Base-by-base conservation (phyloP, 2,888 invertebrate genomes). In the Zonitis immaculata region DNA sequence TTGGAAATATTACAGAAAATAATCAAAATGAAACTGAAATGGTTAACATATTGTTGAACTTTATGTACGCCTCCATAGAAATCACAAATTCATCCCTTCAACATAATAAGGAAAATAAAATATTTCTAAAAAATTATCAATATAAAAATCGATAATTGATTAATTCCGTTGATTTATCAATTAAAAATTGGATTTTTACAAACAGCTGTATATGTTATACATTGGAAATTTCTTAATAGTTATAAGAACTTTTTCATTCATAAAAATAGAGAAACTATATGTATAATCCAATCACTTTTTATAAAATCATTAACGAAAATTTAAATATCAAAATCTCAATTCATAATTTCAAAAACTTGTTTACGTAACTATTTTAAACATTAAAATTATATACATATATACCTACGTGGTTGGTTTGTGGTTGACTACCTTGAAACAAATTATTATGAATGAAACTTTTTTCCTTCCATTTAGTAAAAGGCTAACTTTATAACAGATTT, bases 351-450 rank as follows among this genome's bases (percentile, higher is more conserved):
- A 35, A 35, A 8, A 3, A 49, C 42, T 43, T 47, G 26, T 51
- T 51, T 51, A 48, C 51, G 51, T 55, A 55, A 55, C 51, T 51
- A 46, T 51, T 47, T 49, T 44, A 35, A 35, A 35, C 16, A 35
- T 35, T 35, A 18, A 35, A 35, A 35, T 35, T 35, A 32, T 32
- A 42, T 54, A n/a, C n/a, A n/a, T n/a, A n/a, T n/a, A n/a, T n/a
- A n/a, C n/a, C n/a, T n/a, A 47, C 51, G 55, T 53, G 52, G 49
- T 56, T 53, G n/a, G n/a, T n/a, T n/a, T n/a, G 53, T 56, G 56
- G 27, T 54, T 51, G 57, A 47, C 57, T 54, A 48, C 57, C 57
- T 57, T 57, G 57, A 57, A 57, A 57, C 57, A 28, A 56, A 53
- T 52, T 35, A 18, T 35, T 46, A 54, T 57, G 57, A 57, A 57